These are phyloP conservation scores for Ethmia dodecea DNA, from an alignment of 2,888 invertebrate species.

Conservation along the genomic window DNA sequence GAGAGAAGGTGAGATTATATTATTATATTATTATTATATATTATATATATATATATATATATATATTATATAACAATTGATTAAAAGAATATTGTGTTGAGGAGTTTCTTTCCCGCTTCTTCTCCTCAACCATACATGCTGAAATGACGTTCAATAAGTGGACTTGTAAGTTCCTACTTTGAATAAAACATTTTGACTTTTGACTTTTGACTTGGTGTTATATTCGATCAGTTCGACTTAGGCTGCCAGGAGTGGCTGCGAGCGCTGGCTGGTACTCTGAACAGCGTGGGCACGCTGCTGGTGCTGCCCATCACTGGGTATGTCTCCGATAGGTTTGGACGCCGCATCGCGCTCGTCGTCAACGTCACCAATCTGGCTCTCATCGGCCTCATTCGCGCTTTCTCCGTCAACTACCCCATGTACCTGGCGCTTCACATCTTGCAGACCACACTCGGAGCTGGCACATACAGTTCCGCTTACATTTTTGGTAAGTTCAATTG, in stretches of 20 bases:
- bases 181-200: too few species aligned
- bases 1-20: too few species aligned
- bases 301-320: slow-evolving; percentile 82
- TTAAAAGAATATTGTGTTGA: too few species aligned
- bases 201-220: too few species aligned
- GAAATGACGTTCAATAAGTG: too few species aligned
- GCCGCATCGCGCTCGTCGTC: slow-evolving; percentile 66
- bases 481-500: slow-evolving; percentile 53
- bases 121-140: too few species aligned
- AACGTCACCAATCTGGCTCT: slow-evolving; percentile 60
- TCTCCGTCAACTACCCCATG: slow-evolving; percentile 75
- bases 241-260: slow-evolving; percentile 84
- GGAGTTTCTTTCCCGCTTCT: too few species aligned
- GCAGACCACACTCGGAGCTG: slow-evolving; percentile 72
- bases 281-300: slow-evolving; percentile 82
- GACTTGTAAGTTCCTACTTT: too few species aligned
- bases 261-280: slow-evolving; percentile 83
- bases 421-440: slow-evolving; percentile 70
- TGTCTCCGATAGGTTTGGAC: slow-evolving; percentile 81
- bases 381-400: slow-evolving; percentile 72
- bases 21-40: too few species aligned
- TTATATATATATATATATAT: too few species aligned
- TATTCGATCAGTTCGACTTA: slow-evolving; percentile 75
- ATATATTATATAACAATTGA: too few species aligned
- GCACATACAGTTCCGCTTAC: slow-evolving; percentile 71